Percentiles rank a stretch among this genome's conserved stretches.
Conservation (phyloP, 53 echinoderm and acorn worm species). For the Antedon mediterranea region DNA sequence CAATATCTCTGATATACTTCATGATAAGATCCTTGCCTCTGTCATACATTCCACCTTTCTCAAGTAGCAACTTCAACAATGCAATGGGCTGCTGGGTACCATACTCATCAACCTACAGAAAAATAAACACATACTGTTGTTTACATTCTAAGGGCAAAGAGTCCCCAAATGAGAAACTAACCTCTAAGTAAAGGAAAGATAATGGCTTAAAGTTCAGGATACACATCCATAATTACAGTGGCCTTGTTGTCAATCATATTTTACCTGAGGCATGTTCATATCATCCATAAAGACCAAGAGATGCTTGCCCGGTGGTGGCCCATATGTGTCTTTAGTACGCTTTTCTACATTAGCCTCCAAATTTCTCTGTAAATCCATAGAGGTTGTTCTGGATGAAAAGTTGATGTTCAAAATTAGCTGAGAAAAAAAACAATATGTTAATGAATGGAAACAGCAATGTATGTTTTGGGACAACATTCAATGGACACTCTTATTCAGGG, state of each 20-base stretch:
- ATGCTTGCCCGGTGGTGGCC: slow-evolving; percentile 84
- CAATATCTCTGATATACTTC: slow-evolving; percentile 95
- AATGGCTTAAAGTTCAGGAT: too few species aligned
- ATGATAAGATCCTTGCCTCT: slow-evolving; percentile 93
- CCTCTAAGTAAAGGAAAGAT: too few species aligned
- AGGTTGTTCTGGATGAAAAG: slow-evolving; percentile 96
- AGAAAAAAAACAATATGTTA: background rate
- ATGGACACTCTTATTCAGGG: too few species aligned
- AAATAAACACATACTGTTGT: too few species aligned
- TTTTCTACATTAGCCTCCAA: slow-evolving; percentile 99
- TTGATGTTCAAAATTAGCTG: slow-evolving; percentile 97
- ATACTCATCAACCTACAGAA: slow-evolving; percentile 74
- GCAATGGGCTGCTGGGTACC: slow-evolving; percentile 99
- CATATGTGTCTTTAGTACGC: slow-evolving; percentile 95
- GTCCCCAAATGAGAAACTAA: too few species aligned
- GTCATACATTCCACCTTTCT: slow-evolving; percentile 98
- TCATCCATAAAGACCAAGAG: slow-evolving; percentile 97
- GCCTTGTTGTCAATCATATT: too few species aligned
- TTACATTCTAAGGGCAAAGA: too few species aligned
- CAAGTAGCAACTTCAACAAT: slow-evolving; percentile 88
- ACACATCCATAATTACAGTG: too few species aligned
- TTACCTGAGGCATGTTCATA: slow-evolving; percentile 98
- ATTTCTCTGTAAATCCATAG: slow-evolving; percentile 98
- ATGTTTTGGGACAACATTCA: too few species aligned
- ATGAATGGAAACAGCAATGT: too few species aligned